Percentiles rank a stretch among this genome's conserved stretches.
phyloP scores from a whole-genome alignment of 2,888 invertebrate species.

The Carcina quercana region DNA sequence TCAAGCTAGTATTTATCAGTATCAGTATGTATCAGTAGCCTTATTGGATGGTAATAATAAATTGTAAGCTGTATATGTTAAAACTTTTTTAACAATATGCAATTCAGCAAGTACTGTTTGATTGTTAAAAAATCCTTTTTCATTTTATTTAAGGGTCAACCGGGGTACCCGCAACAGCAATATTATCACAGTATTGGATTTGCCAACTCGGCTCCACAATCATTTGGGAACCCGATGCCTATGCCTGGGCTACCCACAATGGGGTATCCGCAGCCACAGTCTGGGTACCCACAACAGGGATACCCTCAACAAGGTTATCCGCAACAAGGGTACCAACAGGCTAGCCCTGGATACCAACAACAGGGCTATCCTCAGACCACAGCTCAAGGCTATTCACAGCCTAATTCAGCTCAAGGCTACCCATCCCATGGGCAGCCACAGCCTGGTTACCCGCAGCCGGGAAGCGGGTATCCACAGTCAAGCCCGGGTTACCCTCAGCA shows the following conservation, averaged over 20 bases:
- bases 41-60: too few relatives aligned
- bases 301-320: constrained; percentile 26
- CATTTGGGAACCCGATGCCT: constrained; percentile 65
- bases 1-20: too few relatives aligned
- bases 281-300: constrained; percentile 44
- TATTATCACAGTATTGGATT: constrained; percentile 67
- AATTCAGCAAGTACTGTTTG: too few relatives aligned
- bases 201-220: constrained; percentile 63
- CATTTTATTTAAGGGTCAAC: constrained; percentile 67
- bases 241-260: constrained; percentile 59
- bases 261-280: constrained; percentile 54
- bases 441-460: constrained; percentile 14
- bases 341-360: constrained; percentile 24
- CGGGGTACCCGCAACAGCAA: constrained; percentile 67
- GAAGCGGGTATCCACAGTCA: too few relatives aligned
- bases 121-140: too few relatives aligned
- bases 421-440: constrained; percentile 28
- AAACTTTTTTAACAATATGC: too few relatives aligned
- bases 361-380: constrained; percentile 18
- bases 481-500: constrained; percentile 30
- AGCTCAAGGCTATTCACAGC: constrained; percentile 30
- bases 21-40: too few relatives aligned
- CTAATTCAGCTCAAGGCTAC: constrained; percentile 32
- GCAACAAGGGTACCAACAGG: constrained; percentile 24
- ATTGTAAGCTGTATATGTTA: too few relatives aligned